phyloP scores from a whole-genome alignment of 2,113 vertebrate species.

The Hiodon alosoides region DNA sequence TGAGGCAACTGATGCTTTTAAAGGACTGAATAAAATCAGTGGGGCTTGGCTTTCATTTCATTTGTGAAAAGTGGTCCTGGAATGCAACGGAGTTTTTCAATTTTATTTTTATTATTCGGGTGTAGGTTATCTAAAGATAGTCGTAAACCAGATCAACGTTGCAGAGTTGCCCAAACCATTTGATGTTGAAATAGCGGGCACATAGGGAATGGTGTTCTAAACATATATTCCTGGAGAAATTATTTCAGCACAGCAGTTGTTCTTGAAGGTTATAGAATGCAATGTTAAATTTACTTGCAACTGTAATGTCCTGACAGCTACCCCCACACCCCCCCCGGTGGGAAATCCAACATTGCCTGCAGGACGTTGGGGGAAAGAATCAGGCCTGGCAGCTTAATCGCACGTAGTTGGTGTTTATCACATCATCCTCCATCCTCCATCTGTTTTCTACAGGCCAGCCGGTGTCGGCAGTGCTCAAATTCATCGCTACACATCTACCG shows the following conservation, averaged over 20 bases:
- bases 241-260: constrained; percentile 3
- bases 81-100: too few relatives aligned
- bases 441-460: constrained; percentile 5
- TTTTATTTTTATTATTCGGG: too few relatives aligned
- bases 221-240: constrained; percentile 9
- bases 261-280: constrained; percentile 33
- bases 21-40: too few relatives aligned
- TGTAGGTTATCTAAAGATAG: not conserved
- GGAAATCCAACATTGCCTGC: constrained; percentile 33
- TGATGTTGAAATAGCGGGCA: not conserved
- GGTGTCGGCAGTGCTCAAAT: constrained; percentile 40
- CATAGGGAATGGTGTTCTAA: constrained; percentile 21
- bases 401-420: constrained; percentile 35
- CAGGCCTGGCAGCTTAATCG: constrained; percentile 45
- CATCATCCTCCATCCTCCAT: not conserved
- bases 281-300: constrained; percentile 29
- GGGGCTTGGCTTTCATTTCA: too few relatives aligned
- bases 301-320: constrained; percentile 47
- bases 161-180: not conserved
- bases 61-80: too few relatives aligned
- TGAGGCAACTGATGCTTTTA: too few relatives aligned
- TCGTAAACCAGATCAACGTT: constrained; percentile 8
- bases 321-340: constrained; percentile 41
- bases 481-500: constrained; percentile 48
- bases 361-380: constrained; percentile 27